Conservation (phyloP, 2,113 vertebrate species). For the Cyphomyrus discorhynchus region DNA sequence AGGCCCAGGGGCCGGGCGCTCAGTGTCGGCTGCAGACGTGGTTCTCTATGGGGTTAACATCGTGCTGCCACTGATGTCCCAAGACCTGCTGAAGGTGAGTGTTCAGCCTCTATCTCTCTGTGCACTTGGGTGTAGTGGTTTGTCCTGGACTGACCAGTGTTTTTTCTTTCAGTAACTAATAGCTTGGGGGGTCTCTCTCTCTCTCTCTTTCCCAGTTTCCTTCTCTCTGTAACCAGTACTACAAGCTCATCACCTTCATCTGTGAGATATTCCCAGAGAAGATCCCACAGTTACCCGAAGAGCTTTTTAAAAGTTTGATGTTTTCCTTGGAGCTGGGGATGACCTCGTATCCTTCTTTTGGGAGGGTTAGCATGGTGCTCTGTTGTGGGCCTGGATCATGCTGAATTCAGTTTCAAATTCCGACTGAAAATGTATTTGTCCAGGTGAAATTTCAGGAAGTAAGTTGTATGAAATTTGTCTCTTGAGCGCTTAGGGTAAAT, state of each 20-base stretch:
- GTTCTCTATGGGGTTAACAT: conserved; percentile 96
- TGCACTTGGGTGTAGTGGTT: neutral
- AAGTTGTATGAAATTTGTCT: neutral
- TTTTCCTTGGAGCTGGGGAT: conserved; percentile 95
- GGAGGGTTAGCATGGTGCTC: neutral
- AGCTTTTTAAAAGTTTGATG: conserved; percentile 98
- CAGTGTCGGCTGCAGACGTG: conserved; percentile 91
- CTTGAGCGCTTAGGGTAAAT: neutral
- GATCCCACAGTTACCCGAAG: conserved; percentile 96
- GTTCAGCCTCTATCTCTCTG: neutral
- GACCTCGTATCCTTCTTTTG: conserved; percentile 91
- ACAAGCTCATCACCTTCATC: conserved; percentile 99
- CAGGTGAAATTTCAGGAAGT: neutral
- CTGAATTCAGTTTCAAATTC: neutral
- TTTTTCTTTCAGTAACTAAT: neutral
- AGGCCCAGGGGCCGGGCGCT: conserved; percentile 73
- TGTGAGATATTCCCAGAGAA: conserved; percentile 99
- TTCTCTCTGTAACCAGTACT: conserved; percentile 97
- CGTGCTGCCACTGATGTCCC: conserved; percentile 94
- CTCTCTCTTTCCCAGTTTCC: conserved; percentile 76
- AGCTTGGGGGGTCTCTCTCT: neutral
- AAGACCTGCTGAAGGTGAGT: conserved; percentile 90
- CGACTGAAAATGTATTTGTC: neutral
- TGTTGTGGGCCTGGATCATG: neutral
- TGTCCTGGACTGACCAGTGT: neutral